Percentiles rank a stretch among this genome's conserved stretches.
These are phyloP conservation scores for Sorex araneus DNA, from an alignment of 2,113 vertebrate species.

Conservation along the genomic window DNA sequence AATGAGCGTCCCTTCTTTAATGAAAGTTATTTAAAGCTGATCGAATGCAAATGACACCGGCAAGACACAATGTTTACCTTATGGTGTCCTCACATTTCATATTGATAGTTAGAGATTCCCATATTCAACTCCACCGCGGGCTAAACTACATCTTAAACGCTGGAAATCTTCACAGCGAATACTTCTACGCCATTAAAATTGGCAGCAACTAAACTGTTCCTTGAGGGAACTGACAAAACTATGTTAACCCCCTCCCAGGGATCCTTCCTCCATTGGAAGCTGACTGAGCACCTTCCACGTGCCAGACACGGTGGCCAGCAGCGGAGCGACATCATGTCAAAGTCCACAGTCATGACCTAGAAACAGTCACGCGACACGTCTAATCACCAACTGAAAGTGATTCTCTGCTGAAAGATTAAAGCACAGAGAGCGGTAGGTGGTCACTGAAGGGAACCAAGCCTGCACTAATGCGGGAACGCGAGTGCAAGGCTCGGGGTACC, in stretches of 20 bases:
- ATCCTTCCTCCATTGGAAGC: neutral
- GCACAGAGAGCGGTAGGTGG: neutral
- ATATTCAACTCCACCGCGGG: neutral
- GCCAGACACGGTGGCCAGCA: neutral
- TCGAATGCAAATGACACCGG: neutral
- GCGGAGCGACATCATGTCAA: neutral
- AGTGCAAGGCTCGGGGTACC: too few relatives aligned
- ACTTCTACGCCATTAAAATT: slow-evolving; percentile 2
- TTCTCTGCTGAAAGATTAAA: slow-evolving; percentile 2
- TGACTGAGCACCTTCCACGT: neutral
- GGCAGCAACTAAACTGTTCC: slow-evolving; percentile 1
- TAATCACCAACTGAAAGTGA: neutral
- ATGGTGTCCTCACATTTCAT: neutral
- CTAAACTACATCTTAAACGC: neutral
- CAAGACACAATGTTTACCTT: neutral
- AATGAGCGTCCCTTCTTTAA: neutral
- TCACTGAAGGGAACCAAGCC: too few relatives aligned
- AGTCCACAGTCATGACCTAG: neutral
- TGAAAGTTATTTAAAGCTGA: neutral
- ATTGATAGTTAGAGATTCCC: neutral
- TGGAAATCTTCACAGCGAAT: neutral
- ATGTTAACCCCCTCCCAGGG: neutral
- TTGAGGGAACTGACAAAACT: slow-evolving; percentile 20
- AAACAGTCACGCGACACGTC: neutral
- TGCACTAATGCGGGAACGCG: too few relatives aligned